Evolutionary conservation across 2,888 invertebrate species (phyloP), one percentile per base, ranked within the genome.

Genomic region (Lasioglossum leucozonium): DNA sequence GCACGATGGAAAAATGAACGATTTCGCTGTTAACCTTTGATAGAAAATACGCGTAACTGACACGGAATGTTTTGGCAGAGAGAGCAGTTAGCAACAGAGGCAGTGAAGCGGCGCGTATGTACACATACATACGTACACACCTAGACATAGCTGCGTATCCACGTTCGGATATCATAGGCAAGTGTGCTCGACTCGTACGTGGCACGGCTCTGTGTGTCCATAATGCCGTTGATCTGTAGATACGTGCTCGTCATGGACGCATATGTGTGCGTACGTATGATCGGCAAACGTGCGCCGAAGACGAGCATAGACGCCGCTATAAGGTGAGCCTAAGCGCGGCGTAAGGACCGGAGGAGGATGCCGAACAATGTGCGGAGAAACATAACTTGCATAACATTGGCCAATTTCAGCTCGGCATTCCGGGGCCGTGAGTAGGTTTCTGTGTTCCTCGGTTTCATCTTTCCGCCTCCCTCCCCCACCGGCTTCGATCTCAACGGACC

Each of bases 301-400:
- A 44, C 42, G 47, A 58, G 72, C 44, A 26, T 51, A 16, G 78
- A 26, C 26, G 67, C 13, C 26, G 30, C 55, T 67, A 62, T 82
- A 84, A 79, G 81, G 84, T 75, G 77, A 80, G 71, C 67, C 51
- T 81, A 65, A 74, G 55, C 51, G 55, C 67, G 67, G 82, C 67
- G 30, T 80, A 85, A 87, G 87, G 84, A 85, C 80, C 71, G 72
- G 72, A 79, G 75, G 67, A 84, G 84, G 51, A 74, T 76, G 80
- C 62, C 77, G 85, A 87, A 90, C 90, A 90, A 90, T 91, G 85
- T 88, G 81, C 77, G 37, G 74, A 74, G 89, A 87, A 89, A 92
- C 91, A 91, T 91, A 91, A 92, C 91, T 91, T 85, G 90, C 89
- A 88, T 90, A 89, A 84, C 88, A 91, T 89, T 90, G 91, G 90